Evolutionary conservation across 2,888 invertebrate species (phyloP).

Genomic region (Agrotis exclamationis): DNA sequence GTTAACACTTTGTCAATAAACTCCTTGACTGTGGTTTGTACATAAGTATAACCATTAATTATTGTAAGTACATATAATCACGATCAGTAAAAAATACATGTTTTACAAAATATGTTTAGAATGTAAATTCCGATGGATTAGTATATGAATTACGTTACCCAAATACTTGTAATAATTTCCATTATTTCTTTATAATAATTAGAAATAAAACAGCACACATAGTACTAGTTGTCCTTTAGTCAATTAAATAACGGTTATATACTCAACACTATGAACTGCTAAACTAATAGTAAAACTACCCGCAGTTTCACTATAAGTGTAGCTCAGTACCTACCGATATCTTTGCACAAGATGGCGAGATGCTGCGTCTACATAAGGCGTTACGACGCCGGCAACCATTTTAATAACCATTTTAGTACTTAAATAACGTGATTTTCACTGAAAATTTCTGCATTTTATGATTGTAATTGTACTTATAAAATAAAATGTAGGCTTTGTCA

Average conservation of each 20-base stretch:
- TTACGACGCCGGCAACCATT: conserved; percentile 38
- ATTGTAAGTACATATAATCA: conserved; percentile 8
- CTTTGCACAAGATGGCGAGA: conserved; percentile 82
- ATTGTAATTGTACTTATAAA: not conserved
- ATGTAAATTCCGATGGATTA: not conserved
- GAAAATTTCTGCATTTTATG: not conserved
- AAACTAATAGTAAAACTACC: conserved; percentile 20
- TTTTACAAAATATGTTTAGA: not conserved
- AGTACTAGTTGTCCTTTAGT: not conserved
- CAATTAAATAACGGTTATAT: not conserved
- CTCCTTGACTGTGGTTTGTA: conserved; percentile 8
- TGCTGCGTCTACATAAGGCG: conserved; percentile 65
- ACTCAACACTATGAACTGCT: conserved; percentile 4
- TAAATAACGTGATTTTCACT: not conserved
- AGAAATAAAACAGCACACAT: not conserved
- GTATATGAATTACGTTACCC: not conserved
- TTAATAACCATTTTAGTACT: conserved; percentile 19
- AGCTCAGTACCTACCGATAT: conserved; percentile 65
- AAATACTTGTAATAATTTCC: not conserved
- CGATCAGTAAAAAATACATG: not conserved
- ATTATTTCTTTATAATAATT: not conserved
- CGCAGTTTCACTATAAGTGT: conserved; percentile 47
- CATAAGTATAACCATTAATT: conserved; percentile 2
- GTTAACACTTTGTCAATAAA: conserved; percentile 10
- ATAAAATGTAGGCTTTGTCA: not conserved